Percentiles rank a stretch among this genome's conserved stretches.
phyloP scores from a whole-genome alignment of 2,888 invertebrate genomes.

The Callosobruchus maculatus region DNA sequence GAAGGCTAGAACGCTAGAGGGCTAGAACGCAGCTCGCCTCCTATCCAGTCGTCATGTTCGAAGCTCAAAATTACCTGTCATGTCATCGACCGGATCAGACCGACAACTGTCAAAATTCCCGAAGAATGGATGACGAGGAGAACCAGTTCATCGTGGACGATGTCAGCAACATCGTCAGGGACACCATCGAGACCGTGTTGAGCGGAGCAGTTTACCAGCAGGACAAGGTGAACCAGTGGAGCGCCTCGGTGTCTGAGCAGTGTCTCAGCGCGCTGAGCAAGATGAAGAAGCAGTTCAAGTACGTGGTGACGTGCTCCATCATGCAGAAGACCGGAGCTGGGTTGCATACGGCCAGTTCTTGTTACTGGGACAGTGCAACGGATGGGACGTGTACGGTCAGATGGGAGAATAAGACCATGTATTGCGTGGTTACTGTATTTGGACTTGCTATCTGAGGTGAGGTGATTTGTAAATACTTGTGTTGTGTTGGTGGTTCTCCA shows the following conservation, averaged over 20 bases:
- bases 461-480: neutral
- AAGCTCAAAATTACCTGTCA: constrained; percentile 25
- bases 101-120: constrained; percentile 28
- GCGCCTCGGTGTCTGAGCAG: constrained; percentile 71
- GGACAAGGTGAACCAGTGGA: constrained; percentile 69
- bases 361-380: constrained; percentile 79
- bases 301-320: constrained; percentile 77
- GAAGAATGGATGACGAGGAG: constrained; percentile 48
- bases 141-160: constrained; percentile 66
- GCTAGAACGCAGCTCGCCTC: too few relatives aligned
- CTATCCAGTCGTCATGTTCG: constrained; percentile 1
- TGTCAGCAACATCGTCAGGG: constrained; percentile 70
- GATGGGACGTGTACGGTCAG: constrained; percentile 79
- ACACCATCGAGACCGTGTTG: constrained; percentile 69
- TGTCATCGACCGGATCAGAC: neutral
- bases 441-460: constrained; percentile 57
- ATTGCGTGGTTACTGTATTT: constrained; percentile 80
- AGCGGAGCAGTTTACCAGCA: constrained; percentile 67
- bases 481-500: neutral
- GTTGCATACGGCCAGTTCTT: constrained; percentile 77
- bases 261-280: constrained; percentile 69
- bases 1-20: neutral
- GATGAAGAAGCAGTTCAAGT: constrained; percentile 78
- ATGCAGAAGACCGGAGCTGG: constrained; percentile 84
- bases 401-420: constrained; percentile 86